Base-by-base conservation (phyloP, 2,797 vertebrate species). In the Eidolon dupreanum region DNA sequence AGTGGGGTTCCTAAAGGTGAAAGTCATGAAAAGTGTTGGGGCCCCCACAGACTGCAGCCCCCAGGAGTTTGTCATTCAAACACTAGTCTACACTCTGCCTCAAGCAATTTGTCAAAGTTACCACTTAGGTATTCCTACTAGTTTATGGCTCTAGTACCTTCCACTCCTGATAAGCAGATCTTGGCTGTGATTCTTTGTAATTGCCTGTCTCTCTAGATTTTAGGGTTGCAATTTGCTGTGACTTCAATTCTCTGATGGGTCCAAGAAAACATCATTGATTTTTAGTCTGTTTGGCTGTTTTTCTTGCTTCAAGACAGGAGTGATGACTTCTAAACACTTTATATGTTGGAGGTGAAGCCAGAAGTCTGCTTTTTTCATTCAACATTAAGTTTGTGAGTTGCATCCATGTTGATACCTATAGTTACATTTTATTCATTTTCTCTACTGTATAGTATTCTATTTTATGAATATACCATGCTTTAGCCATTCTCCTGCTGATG, bases 371-470 rank as follows among this genome's bases (percentile, higher is more conserved):
- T 84, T 79, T 43, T 93, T 43, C 19, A 51, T 79, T 88, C 38
- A 91, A 93, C 59, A 91, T 66, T 74, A 84, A 66, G 36, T 84
- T 89, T 86, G 22, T 61, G 43, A 84, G 43, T 61, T 84, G 49
- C 28, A 33, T 31, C 16, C 26, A 88, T 22, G 20, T 24, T 91
- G 71, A 85, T 43, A 84, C 11, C n/a, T 82, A 16, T 53, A 53
- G 57, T 75, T 85, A 22, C 79, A 88, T 65, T 88, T 87, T 83
- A 59, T 85, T 74, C 51, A 93, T 65, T 94, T 92, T 93, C 51
- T 88, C 88, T 84, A 91, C 22, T 46, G 1, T 88, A 83, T 36
- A 61, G 33, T 75, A 84, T 91, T 63, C 82, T 77, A 68, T 68
- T 93, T 88, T 68, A 88, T 75, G 20, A 91, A 85, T n/a, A 88